These are phyloP conservation scores for Agapostemon virescens DNA, from an alignment of 2,888 invertebrate genomes.

Conservation along the genomic window DNA sequence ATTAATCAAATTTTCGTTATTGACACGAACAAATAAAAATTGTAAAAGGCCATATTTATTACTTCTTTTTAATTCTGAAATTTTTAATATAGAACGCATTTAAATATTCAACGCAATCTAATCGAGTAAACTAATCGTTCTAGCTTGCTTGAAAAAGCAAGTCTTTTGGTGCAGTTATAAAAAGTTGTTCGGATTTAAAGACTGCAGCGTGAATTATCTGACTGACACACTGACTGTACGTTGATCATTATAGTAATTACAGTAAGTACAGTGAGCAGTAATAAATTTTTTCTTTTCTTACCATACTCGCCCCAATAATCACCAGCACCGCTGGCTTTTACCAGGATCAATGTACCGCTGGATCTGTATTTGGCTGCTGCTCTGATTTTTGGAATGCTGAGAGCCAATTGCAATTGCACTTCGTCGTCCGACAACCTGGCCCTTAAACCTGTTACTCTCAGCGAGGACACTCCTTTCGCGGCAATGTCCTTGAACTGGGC, in stretches of 20 bases:
- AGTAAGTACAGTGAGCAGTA: neutral
- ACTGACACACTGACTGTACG: too few species aligned
- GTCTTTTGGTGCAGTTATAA: too few species aligned
- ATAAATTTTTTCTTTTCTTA: constrained; percentile 73
- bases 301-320: constrained; percentile 96
- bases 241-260: neutral
- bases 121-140: too few species aligned
- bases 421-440: constrained; percentile 83
- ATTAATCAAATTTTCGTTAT: too few species aligned
- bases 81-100: too few species aligned
- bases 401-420: constrained; percentile 90
- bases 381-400: constrained; percentile 90
- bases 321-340: constrained; percentile 91
- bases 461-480: constrained; percentile 90
- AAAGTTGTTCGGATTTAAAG: too few species aligned
- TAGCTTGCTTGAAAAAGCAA: too few species aligned
- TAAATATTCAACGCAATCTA: too few species aligned
- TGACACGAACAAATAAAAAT: too few species aligned
- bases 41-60: too few species aligned
- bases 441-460: constrained; percentile 90
- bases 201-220: too few species aligned
- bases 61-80: too few species aligned
- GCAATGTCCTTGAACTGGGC: constrained; percentile 90
- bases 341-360: constrained; percentile 89
- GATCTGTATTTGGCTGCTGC: constrained; percentile 91